Evolutionary conservation across 2,113 vertebrate genomes (phyloP), one percentile per base, ranked within the genome.

Genomic region (Bettongia penicillata): DNA sequence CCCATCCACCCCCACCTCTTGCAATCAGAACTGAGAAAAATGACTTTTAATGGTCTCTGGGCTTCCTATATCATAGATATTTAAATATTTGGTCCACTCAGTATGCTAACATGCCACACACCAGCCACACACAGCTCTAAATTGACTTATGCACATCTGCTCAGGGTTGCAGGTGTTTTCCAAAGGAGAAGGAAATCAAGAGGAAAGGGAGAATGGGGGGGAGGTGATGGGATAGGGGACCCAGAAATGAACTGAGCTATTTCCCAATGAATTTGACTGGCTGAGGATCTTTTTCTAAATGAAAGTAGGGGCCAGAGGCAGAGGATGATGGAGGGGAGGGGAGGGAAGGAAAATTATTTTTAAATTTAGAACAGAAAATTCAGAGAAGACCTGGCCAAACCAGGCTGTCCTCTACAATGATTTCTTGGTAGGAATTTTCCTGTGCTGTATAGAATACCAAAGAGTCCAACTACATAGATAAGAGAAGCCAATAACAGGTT

Each of bases 61-160:
- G 16, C 92, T 97, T 97, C 96, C 95, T 94, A 96, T 97, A 97
- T 97, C 96, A 97, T 95, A 97, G 98, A 97, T 97, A 98, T 98
- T 98, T 98, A 98, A 96, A 96, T 98, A 98, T 98, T 98, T 97
- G 94, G 97, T 94, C 90, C 93, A 90, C 95, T 97, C 0, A 0
- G 9, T 97, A 96, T 98, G 96, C 92, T 93, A 97, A 97, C 96
- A 95, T 2, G 90, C 90, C 96, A 48, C 96, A 95, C 96, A 89
- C 90, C 53, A 48, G 28, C 14, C 93, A 2, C 92, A 97, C 90
- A 96, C 37, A 92, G 90, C 53, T 97, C 84, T 92, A 91, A 93
- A 95, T 97, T 94, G 97, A 95, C 94, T 97, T 97, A 93, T 49
- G 23, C 48, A 94, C 93, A 96, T 95, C 97, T 97, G 57, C 52